Base-by-base conservation (phyloP, 2,113 vertebrate species). In the Hydrochoerus hydrochaeris region DNA sequence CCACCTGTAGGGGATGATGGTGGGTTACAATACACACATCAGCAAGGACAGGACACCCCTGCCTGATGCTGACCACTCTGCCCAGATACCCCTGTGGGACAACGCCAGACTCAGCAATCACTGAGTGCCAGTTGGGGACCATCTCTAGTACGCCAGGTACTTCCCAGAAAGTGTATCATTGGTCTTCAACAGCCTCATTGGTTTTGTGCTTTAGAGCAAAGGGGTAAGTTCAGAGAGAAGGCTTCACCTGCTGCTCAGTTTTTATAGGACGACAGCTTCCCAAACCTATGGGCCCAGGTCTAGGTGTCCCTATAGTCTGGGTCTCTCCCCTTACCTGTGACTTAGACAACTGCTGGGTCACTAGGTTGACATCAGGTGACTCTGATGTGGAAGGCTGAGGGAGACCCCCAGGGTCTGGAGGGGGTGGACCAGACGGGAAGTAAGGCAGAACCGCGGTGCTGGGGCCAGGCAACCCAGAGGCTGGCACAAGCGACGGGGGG, bases 341-440 rank as follows among this genome's bases (percentile, higher is more conserved):
- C 98, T 99, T 99, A 44, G 99, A 99, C 46, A 99, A 99, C 98
- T 99, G 99, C 62, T 99, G 99, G 12, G 99, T 99, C 62, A 99
- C 99, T 26, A 99, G 99, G 87, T 99, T 99, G 96, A 99, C 99
- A 73, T 99, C 99, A 0, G 99, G 98, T 41, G 98, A 98, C 14
- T 98, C 98, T 10, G 98, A 97, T 24, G 98, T 98, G 52, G 98
- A 98, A 82, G 98, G 97, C 5, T 98, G 96, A 92, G 82, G 95
- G 52, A 54, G 2, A 0, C 35, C 89, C 57, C 95, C 89, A 0
- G 82, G 84, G 16, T 96, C 97, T 44, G 80, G 65, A 78, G 95
- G 96, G 4, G 84, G 94, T 11, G 86, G 97, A 58, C 95, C 96
- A 52, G 91, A 65, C 1, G 96, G 81, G 65, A 96, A 97, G 69